Evolutionary conservation across 2,797 vertebrate species (phyloP).

Genomic region (Semotilus atromaculatus): DNA sequence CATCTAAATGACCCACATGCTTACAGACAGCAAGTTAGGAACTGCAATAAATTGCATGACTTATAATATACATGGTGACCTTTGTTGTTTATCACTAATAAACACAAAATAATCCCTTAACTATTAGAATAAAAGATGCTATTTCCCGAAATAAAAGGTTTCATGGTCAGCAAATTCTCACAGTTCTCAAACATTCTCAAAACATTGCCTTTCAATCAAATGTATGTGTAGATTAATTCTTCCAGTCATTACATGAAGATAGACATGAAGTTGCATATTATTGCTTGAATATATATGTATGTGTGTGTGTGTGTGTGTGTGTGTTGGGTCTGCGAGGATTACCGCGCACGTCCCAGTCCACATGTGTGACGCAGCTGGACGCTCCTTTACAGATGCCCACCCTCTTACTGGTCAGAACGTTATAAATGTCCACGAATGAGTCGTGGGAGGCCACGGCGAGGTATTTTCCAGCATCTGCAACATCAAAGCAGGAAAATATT

Average conservation of each 20-base stretch:
- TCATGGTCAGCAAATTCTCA: no score
- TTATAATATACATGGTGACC: no score
- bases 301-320: slow-evolving; percentile 13
- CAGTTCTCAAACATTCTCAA: no score
- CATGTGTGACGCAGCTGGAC: slow-evolving; percentile 91
- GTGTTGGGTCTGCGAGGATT: slow-evolving; percentile 41
- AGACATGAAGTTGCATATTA: neutral
- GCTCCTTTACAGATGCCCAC: slow-evolving; percentile 96
- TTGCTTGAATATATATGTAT: neutral
- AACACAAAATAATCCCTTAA: neutral
- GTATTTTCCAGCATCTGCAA: slow-evolving; percentile 91
- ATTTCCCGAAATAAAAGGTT: neutral
- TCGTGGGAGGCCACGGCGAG: slow-evolving; percentile 96
- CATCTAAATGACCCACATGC: neutral
- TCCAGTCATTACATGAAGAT: no score
- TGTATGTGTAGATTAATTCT: neutral
- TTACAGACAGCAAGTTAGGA: no score
- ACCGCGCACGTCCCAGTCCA: slow-evolving; percentile 97
- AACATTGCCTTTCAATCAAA: neutral
- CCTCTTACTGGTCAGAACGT: slow-evolving; percentile 94
- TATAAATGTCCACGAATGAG: slow-evolving; percentile 97
- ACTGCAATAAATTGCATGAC: neutral
- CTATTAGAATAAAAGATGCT: neutral
- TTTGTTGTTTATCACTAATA: neutral
- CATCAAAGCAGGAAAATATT: neutral